Evolutionary conservation across 2,888 invertebrate species (phyloP).

Genomic region (Smittia sp.): DNA sequence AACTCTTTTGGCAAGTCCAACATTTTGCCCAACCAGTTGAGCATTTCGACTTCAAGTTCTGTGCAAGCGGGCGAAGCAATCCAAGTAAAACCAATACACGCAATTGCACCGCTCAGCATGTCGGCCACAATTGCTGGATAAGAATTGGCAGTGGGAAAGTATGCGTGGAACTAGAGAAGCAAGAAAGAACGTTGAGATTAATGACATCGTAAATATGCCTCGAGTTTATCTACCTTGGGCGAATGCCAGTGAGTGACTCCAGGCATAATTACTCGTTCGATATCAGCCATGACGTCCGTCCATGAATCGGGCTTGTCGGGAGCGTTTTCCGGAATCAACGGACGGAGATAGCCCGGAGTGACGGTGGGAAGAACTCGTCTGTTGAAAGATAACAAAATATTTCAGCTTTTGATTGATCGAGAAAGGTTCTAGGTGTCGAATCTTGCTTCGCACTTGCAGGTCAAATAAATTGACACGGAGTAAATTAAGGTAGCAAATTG

Average conservation of each 20-base stretch:
- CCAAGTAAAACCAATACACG: slow-evolving; percentile 96
- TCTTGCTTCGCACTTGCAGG: background rate
- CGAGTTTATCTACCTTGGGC: slow-evolving; percentile 59
- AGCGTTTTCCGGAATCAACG: slow-evolving; percentile 79
- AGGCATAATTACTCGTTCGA: slow-evolving; percentile 95
- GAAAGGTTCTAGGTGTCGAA: background rate
- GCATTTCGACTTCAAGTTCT: slow-evolving; percentile 90
- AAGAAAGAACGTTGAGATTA: background rate
- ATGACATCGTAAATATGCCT: background rate
- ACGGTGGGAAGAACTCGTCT: slow-evolving; percentile 87
- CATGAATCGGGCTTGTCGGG: slow-evolving; percentile 84
- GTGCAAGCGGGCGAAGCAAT: slow-evolving; percentile 94
- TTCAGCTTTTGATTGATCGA: background rate
- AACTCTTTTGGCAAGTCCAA: slow-evolving; percentile 81
- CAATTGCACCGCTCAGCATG: slow-evolving; percentile 91
- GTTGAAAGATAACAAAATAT: slow-evolving; percentile 41
- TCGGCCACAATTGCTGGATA: slow-evolving; percentile 93
- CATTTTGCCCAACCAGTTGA: slow-evolving; percentile 93
- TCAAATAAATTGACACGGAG: slow-evolving; percentile 7
- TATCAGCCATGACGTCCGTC: slow-evolving; percentile 87
- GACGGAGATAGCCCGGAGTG: slow-evolving; percentile 87
- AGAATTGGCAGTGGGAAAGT: slow-evolving; percentile 90
- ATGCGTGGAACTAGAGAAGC: slow-evolving; percentile 73
- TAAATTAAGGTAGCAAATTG: background rate
- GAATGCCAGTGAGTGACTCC: slow-evolving; percentile 98